Percentiles rank a stretch among this genome's conserved stretches.
Evolutionary conservation across 2,797 vertebrate genomes (phyloP).

Genomic region (Schizopygopsis malacanthus): DNA sequence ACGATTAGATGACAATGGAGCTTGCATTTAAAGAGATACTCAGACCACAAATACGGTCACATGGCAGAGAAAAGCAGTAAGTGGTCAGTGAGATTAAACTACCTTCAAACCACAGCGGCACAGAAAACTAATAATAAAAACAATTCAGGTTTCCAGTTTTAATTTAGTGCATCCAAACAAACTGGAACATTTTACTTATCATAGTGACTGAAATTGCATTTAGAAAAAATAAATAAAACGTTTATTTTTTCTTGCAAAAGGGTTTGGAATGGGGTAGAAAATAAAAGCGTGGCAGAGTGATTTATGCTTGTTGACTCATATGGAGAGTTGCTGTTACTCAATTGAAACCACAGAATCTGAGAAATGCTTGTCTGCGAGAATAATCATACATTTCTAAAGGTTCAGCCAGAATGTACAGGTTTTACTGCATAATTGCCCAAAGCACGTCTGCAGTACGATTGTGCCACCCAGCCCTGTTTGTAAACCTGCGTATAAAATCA

Average conservation of each 20-base stretch:
- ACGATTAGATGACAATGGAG: slow-evolving; percentile 78
- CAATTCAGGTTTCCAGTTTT: slow-evolving; percentile 4
- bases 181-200: slow-evolving; percentile 27
- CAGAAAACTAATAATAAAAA: slow-evolving; percentile 10
- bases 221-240: neutral
- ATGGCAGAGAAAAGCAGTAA: slow-evolving; percentile 52
- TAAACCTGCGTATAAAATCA: slow-evolving; percentile 71
- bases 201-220: neutral
- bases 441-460: slow-evolving; percentile 65
- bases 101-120: neutral
- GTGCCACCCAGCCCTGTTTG: slow-evolving; percentile 76
- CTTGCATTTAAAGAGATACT: slow-evolving; percentile 72
- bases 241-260: slow-evolving; percentile 33
- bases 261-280: slow-evolving; percentile 4
- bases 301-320: slow-evolving; percentile 55
- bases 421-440: slow-evolving; percentile 81
- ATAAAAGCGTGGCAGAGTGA: slow-evolving; percentile 27
- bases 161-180: slow-evolving; percentile 16
- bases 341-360: slow-evolving; percentile 51
- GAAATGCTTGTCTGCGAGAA: slow-evolving; percentile 51
- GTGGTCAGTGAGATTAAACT: neutral
- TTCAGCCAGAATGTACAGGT: slow-evolving; percentile 79
- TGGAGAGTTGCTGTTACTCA: slow-evolving; percentile 27
- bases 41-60: slow-evolving; percentile 68
- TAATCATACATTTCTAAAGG: slow-evolving; percentile 58